Conservation (phyloP, 2,888 invertebrate species). For the Drosophila melanosoma region DNA sequence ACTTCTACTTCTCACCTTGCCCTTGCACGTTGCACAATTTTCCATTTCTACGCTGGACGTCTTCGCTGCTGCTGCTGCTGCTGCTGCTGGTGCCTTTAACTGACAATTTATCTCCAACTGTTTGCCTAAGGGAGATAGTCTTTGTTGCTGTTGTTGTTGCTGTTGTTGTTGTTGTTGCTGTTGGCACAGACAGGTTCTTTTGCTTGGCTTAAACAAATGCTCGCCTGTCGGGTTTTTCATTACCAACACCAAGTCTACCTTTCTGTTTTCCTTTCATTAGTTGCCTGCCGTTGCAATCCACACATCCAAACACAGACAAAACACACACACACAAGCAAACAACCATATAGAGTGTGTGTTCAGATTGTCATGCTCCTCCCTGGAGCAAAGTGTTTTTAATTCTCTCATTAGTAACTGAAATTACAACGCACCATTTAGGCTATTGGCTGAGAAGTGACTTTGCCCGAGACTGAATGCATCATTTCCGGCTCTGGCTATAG, state of each 20-base stretch:
- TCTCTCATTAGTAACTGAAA: conserved; percentile 80
- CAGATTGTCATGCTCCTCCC: conserved; percentile 43
- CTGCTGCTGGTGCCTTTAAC: conserved; percentile 52
- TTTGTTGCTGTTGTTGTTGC: conserved; percentile 47
- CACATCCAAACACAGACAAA: conserved; percentile 1
- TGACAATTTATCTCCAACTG: conserved; percentile 75
- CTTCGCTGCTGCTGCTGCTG: conserved; percentile 29
- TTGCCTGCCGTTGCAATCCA: conserved; percentile 46
- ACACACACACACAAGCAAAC: conserved; percentile 3
- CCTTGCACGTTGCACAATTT: conserved; percentile 74
- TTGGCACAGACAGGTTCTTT: conserved; percentile 61
- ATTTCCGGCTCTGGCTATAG: conserved; percentile 38
- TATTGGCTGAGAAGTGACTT: conserved; percentile 7
- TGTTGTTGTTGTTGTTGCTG: conserved; percentile 31
- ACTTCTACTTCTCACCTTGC: conserved; percentile 53
- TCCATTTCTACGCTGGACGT: conserved; percentile 41
- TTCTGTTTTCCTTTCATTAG: conserved; percentile 75
- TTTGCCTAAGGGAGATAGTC: conserved; percentile 58
- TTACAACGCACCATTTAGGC: conserved; percentile 60
- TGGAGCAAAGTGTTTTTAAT: conserved; percentile 78
- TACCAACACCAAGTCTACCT: conserved; percentile 47
- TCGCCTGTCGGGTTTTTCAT: conserved; percentile 68
- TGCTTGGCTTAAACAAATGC: conserved; percentile 69
- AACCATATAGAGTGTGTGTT: conserved; percentile 18
- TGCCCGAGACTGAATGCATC: conserved; percentile 10